These are phyloP conservation scores for Diogma glabrata DNA, from an alignment of 2,888 invertebrate species.

Conservation along the genomic window DNA sequence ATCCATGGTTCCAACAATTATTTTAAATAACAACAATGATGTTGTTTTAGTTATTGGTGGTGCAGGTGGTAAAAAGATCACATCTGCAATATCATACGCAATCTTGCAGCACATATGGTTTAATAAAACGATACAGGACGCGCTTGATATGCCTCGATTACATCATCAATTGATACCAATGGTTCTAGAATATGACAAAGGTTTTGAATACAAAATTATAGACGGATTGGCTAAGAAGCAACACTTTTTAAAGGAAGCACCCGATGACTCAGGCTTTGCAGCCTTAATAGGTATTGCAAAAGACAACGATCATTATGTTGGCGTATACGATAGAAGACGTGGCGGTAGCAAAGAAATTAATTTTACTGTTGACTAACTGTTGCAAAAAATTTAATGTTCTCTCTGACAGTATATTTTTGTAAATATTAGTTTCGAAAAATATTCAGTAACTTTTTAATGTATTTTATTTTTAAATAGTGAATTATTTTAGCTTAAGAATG, in stretches of 20 bases:
- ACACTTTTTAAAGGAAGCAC: constrained; percentile 39
- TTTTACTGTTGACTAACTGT: not conserved
- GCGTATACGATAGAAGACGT: constrained; percentile 37
- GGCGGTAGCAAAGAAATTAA: constrained; percentile 32
- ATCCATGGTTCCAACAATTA: constrained; percentile 79
- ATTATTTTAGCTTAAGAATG: too few relatives aligned
- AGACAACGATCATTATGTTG: constrained; percentile 33
- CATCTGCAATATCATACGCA: constrained; percentile 64
- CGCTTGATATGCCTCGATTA: constrained; percentile 58
- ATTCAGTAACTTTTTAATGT: too few relatives aligned
- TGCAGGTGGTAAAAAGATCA: constrained; percentile 85
- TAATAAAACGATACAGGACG: constrained; percentile 48
- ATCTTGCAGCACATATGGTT: constrained; percentile 55
- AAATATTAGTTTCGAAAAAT: too few relatives aligned
- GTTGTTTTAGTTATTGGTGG: constrained; percentile 64
- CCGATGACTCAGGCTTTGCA: constrained; percentile 44
- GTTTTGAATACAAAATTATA: constrained; percentile 46
- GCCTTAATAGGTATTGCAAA: constrained; percentile 43
- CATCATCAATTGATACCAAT: constrained; percentile 84
- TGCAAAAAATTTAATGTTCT: too few relatives aligned
- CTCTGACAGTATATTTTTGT: too few relatives aligned
- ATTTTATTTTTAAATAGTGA: too few relatives aligned
- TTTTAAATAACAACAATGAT: constrained; percentile 51
- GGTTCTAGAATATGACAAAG: constrained; percentile 52
- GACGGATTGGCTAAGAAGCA: constrained; percentile 39